Percentiles rank a stretch among this genome's conserved stretches.
Evolutionary conservation across 1,140 invertebrate genomes (phyloP).

Genomic region (Metopolophium dirhodum): DNA sequence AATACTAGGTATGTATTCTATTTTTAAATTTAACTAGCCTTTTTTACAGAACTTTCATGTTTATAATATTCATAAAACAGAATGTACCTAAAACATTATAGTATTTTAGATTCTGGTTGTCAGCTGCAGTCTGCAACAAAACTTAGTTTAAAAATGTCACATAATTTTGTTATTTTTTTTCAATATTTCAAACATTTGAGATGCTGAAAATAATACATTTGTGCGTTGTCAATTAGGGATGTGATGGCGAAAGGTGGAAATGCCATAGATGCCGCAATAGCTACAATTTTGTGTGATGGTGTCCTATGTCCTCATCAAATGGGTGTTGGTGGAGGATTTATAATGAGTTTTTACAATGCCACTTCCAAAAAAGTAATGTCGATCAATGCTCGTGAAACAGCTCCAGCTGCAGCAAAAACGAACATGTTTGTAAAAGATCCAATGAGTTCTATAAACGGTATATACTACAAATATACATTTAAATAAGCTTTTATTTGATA

Average conservation of each 20-base stretch:
- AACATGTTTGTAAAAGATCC: slow-evolving; percentile 71
- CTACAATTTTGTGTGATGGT: slow-evolving; percentile 81
- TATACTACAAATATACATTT: background rate
- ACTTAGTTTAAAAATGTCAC: background rate
- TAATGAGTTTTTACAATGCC: slow-evolving; percentile 78
- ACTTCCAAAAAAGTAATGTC: slow-evolving; percentile 63
- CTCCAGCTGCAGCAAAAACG: slow-evolving; percentile 67
- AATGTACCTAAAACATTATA: background rate
- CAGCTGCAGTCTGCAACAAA: background rate
- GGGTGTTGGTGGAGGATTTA: slow-evolving; percentile 83
- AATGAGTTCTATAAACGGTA: slow-evolving; percentile 66
- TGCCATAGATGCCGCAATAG: slow-evolving; percentile 84
- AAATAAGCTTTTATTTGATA: background rate
- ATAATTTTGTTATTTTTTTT: background rate
- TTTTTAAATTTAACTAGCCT: background rate
- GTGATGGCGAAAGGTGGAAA: slow-evolving; percentile 74
- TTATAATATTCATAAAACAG: background rate
- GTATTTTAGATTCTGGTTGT: background rate
- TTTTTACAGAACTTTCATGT: background rate
- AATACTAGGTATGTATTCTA: background rate
- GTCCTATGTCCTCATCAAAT: slow-evolving; percentile 80
- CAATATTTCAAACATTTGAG: too few relatives aligned
- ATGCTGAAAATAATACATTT: background rate
- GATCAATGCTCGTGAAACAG: slow-evolving; percentile 76
- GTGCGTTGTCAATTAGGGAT: slow-evolving; percentile 62